phyloP scores from a whole-genome alignment of 2,888 invertebrate genomes.

The Schrankia costaestrigalis region DNA sequence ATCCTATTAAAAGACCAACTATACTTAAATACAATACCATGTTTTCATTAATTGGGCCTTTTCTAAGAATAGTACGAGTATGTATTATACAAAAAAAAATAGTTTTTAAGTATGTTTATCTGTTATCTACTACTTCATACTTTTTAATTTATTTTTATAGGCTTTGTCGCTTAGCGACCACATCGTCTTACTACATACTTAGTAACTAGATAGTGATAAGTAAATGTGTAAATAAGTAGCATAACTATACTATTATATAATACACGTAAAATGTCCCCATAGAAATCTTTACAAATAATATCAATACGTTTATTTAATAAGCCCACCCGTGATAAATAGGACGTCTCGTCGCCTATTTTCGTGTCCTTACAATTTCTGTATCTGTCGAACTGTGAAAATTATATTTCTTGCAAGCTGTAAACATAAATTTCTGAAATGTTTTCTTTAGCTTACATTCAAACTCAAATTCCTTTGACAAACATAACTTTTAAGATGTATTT shows the following conservation, averaged over 20 bases:
- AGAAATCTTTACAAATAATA: slow-evolving; percentile 14
- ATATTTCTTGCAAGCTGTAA: slow-evolving; percentile 24
- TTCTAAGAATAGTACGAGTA: too few species aligned
- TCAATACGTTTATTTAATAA: slow-evolving; percentile 33
- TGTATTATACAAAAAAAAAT: too few species aligned
- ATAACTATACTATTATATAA: background rate
- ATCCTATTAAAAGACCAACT: too few species aligned
- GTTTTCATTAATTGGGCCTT: too few species aligned
- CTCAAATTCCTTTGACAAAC: slow-evolving; percentile 26
- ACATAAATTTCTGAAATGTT: slow-evolving; percentile 19
- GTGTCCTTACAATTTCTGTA: slow-evolving; percentile 33
- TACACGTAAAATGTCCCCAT: slow-evolving; percentile 2
- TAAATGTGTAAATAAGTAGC: too few species aligned
- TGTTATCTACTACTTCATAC: too few species aligned
- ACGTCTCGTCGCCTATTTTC: slow-evolving; percentile 23
- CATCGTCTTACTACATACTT: too few species aligned
- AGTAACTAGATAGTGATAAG: too few species aligned
- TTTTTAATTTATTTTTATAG: too few species aligned
- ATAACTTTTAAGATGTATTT: slow-evolving; percentile 27
- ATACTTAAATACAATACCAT: too few species aligned
- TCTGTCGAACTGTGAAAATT: slow-evolving; percentile 38
- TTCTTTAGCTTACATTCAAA: slow-evolving; percentile 21
- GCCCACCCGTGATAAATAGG: slow-evolving; percentile 33
- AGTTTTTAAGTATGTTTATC: too few species aligned
- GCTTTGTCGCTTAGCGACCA: too few species aligned